These are phyloP conservation scores for Lamellibrachia columna DNA, from an alignment of 2,888 invertebrate genomes.

Conservation along the genomic window DNA sequence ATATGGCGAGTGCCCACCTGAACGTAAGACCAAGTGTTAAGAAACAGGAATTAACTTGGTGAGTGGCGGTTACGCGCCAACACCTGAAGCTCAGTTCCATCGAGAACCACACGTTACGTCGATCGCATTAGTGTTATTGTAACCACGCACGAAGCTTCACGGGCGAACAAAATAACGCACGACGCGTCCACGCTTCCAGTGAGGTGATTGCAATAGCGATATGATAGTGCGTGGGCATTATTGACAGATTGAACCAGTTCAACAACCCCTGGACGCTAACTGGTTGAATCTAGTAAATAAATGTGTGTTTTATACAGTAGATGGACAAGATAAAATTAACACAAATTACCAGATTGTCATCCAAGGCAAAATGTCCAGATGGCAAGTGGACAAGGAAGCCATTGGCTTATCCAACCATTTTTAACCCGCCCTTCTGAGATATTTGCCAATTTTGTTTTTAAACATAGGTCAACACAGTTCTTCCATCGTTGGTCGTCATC, in stretches of 20 bases:
- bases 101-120: neutral
- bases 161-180: neutral
- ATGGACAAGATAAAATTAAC: neutral
- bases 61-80: neutral
- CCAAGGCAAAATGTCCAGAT: no score
- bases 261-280: neutral
- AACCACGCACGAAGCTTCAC: neutral
- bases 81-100: neutral
- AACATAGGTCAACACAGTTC: neutral
- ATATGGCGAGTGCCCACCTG: neutral
- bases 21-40: neutral
- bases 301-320: neutral
- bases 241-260: neutral
- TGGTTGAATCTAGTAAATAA: neutral
- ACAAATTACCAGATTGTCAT: no score
- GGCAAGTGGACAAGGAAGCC: neutral
- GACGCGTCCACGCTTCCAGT: neutral
- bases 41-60: neutral
- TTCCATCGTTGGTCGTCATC: neutral
- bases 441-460: neutral
- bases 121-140: neutral
- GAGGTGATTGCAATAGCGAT: neutral
- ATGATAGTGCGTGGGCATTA: neutral
- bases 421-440: no score
- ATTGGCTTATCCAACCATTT: neutral